phyloP scores from a whole-genome alignment of 2,113 vertebrate species.

The Riparia riparia region DNA sequence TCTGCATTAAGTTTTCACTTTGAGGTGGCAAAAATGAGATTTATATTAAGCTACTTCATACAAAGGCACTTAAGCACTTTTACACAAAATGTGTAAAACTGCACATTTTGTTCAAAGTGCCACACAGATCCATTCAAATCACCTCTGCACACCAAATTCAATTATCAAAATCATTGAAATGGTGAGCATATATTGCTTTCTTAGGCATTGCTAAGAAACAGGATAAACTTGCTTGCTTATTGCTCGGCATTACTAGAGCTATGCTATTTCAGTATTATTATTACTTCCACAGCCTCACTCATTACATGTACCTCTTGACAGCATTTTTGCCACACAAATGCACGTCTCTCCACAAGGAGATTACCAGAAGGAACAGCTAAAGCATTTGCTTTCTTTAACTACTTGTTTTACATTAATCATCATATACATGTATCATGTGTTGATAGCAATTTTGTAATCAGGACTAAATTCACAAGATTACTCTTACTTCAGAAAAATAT shows the following conservation, averaged over 20 bases:
- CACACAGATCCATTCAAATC: neutral
- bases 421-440: accelerated
- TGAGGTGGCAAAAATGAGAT: neutral
- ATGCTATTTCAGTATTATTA: neutral
- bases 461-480: neutral
- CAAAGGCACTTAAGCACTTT: neutral
- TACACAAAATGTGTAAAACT: neutral
- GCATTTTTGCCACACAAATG: neutral
- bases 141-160: neutral
- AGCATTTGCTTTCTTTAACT: neutral
- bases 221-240: neutral
- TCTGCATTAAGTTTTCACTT: neutral
- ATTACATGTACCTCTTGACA: accelerated
- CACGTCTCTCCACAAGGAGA: neutral
- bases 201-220: neutral
- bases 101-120: neutral
- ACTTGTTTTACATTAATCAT: neutral
- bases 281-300: neutral
- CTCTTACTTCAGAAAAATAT: neutral
- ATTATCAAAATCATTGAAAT: neutral
- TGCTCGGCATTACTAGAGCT: neutral
- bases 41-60: neutral
- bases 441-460: neutral
- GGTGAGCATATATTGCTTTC: neutral
- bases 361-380: neutral